Evolutionary conservation across 1,140 invertebrate species (phyloP).

Genomic region (Bradynema listronoti): DNA sequence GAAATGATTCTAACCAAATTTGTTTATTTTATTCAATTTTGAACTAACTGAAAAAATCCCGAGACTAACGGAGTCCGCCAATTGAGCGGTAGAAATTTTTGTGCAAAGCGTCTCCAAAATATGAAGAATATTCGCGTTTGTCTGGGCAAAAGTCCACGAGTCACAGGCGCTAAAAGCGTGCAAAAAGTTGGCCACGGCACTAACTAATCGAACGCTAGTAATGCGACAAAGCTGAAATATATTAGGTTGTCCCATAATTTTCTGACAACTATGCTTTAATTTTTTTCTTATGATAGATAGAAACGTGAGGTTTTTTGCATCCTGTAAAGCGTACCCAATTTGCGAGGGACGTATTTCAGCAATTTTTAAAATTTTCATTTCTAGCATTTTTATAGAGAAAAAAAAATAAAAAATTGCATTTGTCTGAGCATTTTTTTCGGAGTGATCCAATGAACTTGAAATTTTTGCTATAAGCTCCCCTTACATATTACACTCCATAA

Average conservation of each 20-base stretch:
- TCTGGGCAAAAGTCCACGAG: slow-evolving; percentile 21
- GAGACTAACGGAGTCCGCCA: slow-evolving; percentile 13
- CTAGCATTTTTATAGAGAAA: no score
- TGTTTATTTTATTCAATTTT: not conserved
- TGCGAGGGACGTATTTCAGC: no score
- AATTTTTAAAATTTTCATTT: no score
- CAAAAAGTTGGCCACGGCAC: slow-evolving; percentile 16
- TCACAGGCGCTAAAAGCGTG: slow-evolving; percentile 22
- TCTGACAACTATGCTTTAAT: no score
- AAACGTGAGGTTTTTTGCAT: no score
- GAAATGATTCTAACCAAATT: slow-evolving; percentile 20
- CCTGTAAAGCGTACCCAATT: no score
- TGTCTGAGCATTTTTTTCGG: no score
- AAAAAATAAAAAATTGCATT: no score
- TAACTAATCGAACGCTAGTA: slow-evolving; percentile 7
- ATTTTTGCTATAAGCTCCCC: no score
- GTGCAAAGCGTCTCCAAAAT: slow-evolving; percentile 33
- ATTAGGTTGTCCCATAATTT: not conserved
- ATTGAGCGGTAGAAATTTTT: slow-evolving; percentile 27
- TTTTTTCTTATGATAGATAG: no score
- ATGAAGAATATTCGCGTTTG: slow-evolving; percentile 21
- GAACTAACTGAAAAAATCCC: slow-evolving; percentile 10
- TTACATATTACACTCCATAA: no score
- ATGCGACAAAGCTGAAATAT: slow-evolving; percentile 22
- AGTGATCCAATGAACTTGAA: no score